Conservation (phyloP, 2,113 vertebrate genomes). For the Orientallactaga bullata region DNA sequence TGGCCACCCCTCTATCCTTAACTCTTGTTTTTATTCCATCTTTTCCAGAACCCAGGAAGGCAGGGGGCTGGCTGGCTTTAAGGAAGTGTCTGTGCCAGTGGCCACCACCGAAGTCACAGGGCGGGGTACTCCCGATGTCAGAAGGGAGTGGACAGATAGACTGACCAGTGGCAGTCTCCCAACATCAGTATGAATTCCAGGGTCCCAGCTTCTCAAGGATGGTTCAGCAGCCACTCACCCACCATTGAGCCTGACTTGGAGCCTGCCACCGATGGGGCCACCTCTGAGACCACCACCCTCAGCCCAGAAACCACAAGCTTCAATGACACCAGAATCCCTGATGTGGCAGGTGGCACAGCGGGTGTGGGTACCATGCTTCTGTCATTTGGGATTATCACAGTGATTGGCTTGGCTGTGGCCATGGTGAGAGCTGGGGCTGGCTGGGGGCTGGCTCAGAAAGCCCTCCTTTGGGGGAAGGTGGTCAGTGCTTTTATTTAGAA, state of each 20-base stretch:
- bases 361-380: slow-evolving; percentile 94
- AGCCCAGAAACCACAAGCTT: slow-evolving; percentile 91
- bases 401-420: slow-evolving; percentile 94
- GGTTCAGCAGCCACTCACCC: slow-evolving; percentile 74
- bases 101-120: background rate
- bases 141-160: background rate
- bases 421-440: slow-evolving; percentile 90
- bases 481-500: background rate
- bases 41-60: slow-evolving; percentile 39
- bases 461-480: background rate
- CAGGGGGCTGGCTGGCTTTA: background rate
- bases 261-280: slow-evolving; percentile 79
- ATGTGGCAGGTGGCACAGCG: slow-evolving; percentile 84
- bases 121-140: slow-evolving; percentile 34
- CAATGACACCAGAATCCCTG: slow-evolving; percentile 92
- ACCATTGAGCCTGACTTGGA: slow-evolving; percentile 74
- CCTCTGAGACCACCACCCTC: slow-evolving; percentile 87
- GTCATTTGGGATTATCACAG: slow-evolving; percentile 96
- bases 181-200: slow-evolving; percentile 84
- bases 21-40: slow-evolving; percentile 36
- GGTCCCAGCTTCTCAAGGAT: slow-evolving; percentile 75
- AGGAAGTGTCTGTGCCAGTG: slow-evolving; percentile 2
- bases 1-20: background rate
- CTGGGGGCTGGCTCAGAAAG: background rate
- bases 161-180: slow-evolving; percentile 50